Base-by-base conservation (phyloP, 2,797 vertebrate genomes). In the Ispidina picta region DNA sequence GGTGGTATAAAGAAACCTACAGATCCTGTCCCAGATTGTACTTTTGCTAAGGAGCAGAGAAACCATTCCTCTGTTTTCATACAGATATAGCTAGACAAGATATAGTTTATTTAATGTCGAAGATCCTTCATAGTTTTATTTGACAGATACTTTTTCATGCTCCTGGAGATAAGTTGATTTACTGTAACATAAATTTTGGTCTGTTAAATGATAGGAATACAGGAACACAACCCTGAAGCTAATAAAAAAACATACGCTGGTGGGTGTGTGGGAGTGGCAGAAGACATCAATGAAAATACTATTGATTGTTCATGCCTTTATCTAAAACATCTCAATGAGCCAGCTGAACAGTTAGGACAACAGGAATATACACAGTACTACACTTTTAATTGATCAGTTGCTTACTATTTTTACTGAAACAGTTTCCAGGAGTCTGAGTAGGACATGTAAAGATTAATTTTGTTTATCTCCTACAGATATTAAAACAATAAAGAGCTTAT, bases 381-480 rank as follows among this genome's bases (percentile, higher is more conserved):
- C 62, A 55, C 46, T 76, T 15, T 35, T 65, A 91, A 33, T 62
- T 72, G 64, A 31, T 84, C 41, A 49, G 19, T 75, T 55, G 15
- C 48, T 76, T 88, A 66, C 55, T 74, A 43, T 54, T 83, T 78
- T n/a, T 64, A 89, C 69, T 62, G 88, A 63, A 93, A 46, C 13
- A 29, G 93, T 89, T 88, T 89, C 35, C 62, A 89, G 76, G 52
- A 12, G 77, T 71, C 19, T 70, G 44, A 51, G 23, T 48, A 70
- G 14, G 25, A 56, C 10, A 60, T 94, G 87, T 94, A 68, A 92
- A 94, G 86, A 62, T 11, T 8, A 70, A 5, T 49, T 88, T 74
- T 83, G 81, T 86, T 89, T 37, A 74, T 65, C 81, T 91, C 49
- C 58, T 59, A 86, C 79, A 87, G 77, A 94, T 92, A 92, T 37